Percentiles rank a stretch among this genome's conserved stretches.
These are phyloP conservation scores for Anas bahamensis DNA, from an alignment of 2,797 vertebrate genomes.

Conservation along the genomic window DNA sequence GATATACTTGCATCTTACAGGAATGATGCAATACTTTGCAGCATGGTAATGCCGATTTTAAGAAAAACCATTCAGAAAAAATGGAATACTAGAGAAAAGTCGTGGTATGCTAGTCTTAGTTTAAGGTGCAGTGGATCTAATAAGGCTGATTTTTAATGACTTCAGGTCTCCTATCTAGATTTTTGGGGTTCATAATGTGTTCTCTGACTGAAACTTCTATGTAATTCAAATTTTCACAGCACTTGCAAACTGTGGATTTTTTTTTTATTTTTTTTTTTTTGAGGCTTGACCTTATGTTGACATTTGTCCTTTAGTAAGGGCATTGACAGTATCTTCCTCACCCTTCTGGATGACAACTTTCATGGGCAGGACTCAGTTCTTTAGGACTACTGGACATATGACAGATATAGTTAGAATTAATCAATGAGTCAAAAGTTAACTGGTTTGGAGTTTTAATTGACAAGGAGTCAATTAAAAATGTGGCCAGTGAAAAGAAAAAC, in stretches of 20 bases:
- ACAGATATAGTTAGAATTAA: not conserved
- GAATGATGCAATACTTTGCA: not conserved
- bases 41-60: not conserved
- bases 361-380: not conserved
- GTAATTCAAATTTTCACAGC: not conserved
- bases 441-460: not conserved
- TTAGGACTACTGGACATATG: not conserved
- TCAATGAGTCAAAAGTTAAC: not conserved
- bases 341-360: not conserved
- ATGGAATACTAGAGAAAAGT: not conserved
- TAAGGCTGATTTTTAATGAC: not conserved
- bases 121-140: not conserved
- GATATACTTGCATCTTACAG: not conserved
- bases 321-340: not conserved
- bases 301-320: not conserved
- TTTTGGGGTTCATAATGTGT: not conserved
- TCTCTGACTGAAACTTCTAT: not conserved
- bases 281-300: not conserved
- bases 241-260: fast-evolving
- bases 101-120: not conserved
- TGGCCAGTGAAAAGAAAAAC: not conserved
- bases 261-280: not conserved
- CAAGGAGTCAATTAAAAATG: not conserved
- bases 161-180: not conserved
- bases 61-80: not conserved